Evolutionary conservation across 2,797 vertebrate genomes (phyloP).

Genomic region (Melopsittacus undulatus): DNA sequence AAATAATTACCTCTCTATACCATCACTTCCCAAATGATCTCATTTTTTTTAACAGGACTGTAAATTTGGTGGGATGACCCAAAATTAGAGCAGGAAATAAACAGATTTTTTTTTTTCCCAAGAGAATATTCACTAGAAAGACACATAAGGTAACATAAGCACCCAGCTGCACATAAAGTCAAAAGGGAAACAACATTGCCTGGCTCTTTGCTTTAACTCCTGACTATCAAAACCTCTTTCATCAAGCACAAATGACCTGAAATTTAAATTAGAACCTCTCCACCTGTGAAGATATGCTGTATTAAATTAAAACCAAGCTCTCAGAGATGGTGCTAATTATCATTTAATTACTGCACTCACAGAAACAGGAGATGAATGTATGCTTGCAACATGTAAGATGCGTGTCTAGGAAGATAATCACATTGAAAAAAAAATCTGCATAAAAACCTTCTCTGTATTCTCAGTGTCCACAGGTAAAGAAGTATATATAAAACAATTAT

Average conservation of each 20-base stretch:
- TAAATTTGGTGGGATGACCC: neutral
- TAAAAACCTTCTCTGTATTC: neutral
- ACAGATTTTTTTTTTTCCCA: neutral
- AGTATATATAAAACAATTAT: no score
- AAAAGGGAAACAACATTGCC: neutral
- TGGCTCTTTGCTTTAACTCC: neutral
- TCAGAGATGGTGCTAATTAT: neutral
- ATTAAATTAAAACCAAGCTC: slow-evolving; percentile 1
- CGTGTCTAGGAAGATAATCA: neutral
- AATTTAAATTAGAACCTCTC: slow-evolving; percentile 4
- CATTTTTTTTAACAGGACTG: neutral
- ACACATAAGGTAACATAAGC: neutral
- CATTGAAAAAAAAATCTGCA: neutral
- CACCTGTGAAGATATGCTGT: neutral
- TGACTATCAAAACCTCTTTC: neutral
- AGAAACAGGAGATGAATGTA: neutral
- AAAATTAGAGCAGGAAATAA: neutral
- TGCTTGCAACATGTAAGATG: neutral
- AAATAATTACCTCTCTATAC: neutral
- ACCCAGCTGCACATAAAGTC: neutral
- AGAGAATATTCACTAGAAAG: neutral
- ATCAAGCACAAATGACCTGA: neutral
- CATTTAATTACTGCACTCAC: neutral
- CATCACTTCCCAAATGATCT: neutral
- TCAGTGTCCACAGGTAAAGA: neutral